Evolutionary conservation across 2,797 vertebrate species (phyloP).

Genomic region (Echeneis naucrates): DNA sequence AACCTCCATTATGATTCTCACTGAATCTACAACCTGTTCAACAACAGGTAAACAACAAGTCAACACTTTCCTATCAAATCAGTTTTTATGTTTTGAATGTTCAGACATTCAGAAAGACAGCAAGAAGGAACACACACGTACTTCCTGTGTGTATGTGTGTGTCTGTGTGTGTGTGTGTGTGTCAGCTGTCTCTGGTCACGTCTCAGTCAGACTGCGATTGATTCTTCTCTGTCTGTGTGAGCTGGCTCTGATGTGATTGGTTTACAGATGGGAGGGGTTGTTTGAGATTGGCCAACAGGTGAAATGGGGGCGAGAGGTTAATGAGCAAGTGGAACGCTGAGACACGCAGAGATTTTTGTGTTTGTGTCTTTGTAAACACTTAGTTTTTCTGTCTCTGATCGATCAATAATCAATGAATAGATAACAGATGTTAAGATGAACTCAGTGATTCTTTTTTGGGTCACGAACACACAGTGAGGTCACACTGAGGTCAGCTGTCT

Average conservation of each 20-base stretch:
- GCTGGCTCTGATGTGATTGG: constrained; percentile 57
- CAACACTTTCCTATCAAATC: not conserved
- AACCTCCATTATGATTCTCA: too few species aligned
- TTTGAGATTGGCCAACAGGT: constrained; percentile 58
- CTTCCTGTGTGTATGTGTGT: constrained; percentile 23
- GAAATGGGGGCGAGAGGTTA: constrained; percentile 59
- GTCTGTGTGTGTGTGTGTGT: constrained; percentile 24
- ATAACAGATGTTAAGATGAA: too few species aligned
- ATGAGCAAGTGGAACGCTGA: constrained; percentile 15
- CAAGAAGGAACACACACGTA: constrained; percentile 23
- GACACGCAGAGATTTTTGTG: constrained; percentile 29
- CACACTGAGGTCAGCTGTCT: too few species aligned
- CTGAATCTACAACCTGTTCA: too few species aligned
- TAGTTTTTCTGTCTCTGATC: constrained; percentile 3
- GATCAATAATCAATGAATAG: not conserved
- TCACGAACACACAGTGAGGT: too few species aligned
- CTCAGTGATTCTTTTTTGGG: too few species aligned
- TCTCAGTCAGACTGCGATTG: constrained; percentile 63
- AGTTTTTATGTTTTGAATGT: constrained; percentile 15
- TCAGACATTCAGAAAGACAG: constrained; percentile 27
- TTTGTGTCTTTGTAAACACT: not conserved
- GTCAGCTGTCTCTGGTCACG: constrained; percentile 70
- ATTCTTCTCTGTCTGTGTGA: constrained; percentile 48
- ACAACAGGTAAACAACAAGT: not conserved
- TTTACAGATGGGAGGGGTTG: constrained; percentile 48